phyloP scores from a whole-genome alignment of 2,113 vertebrate genomes.

The Dendrocopos noguchii region DNA sequence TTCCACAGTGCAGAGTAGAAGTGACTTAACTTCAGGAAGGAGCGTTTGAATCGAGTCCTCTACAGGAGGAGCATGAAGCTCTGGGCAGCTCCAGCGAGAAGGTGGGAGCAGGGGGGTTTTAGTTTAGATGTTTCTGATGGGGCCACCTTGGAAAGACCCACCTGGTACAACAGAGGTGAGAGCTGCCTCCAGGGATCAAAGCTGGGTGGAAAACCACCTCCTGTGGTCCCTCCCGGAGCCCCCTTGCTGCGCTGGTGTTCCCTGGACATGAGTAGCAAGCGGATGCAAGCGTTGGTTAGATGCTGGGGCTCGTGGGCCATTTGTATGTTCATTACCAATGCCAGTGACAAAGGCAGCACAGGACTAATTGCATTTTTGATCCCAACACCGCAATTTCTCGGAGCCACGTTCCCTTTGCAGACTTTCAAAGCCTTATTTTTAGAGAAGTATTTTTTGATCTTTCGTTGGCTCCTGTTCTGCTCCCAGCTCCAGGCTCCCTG shows the following conservation, averaged over 20 bases:
- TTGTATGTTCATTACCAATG: neutral
- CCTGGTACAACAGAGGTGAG: neutral
- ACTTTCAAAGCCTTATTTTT: conserved; percentile 52
- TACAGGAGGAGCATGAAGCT: neutral
- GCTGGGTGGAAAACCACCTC: neutral
- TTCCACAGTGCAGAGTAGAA: neutral
- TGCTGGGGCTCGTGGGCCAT: neutral
- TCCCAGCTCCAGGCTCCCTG: neutral
- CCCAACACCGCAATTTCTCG: neutral
- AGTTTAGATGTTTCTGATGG: neutral
- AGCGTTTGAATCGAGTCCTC: neutral
- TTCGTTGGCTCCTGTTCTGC: neutral
- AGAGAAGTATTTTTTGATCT: conserved; percentile 6
- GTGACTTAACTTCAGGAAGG: neutral
- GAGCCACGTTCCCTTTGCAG: neutral
- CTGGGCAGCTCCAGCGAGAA: neutral
- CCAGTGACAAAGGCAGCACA: neutral
- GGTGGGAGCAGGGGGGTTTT: neutral
- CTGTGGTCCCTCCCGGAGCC: accelerated
- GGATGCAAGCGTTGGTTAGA: accelerated
- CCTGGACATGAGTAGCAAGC: accelerated
- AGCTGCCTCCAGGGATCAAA: neutral
- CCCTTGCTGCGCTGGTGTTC: accelerated
- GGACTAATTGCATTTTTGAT: neutral
- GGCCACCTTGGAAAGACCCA: neutral